Evolutionary conservation across 2,113 vertebrate species (phyloP), one percentile per base, ranked within the genome.

Genomic region (Natator depressus): DNA sequence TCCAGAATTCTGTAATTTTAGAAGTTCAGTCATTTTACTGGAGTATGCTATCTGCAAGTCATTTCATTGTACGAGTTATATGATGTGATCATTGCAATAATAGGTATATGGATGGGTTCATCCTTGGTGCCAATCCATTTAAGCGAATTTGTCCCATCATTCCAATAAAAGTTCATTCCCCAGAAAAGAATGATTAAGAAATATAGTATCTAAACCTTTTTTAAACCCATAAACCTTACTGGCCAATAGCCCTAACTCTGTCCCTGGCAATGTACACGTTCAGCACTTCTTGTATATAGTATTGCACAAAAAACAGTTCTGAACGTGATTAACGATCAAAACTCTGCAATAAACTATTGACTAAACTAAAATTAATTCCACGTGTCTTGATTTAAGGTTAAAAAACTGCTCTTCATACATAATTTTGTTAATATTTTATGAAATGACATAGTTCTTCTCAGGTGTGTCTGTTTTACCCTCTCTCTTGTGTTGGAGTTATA

Each of bases 391-490:
- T 35, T 62, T 88, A 89, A 1, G 27, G 38, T 95, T 10, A 82
- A 87, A 62, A 89, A 88, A 42, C 2, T 85, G 3, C 14, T 92
- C 29, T 87, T 96, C 93, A 46, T 1, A 11, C 80, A 22, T 62
- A 69, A 84, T 89, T 93, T 90, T 84, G 65, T 76, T 90, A 62
- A 35, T 62, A 46, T 22, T 4, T 90, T 84, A 31, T 22, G 51
- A 96, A 93, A 75, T 75, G 1, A 59, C 87, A 88, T 79, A 87
- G 24, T 59, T 90, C 24, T 96, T 81, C 78, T 47, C 10, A 88
- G 88, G 85, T 91, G 87, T 91, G 24, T 82, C 59, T 75, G 8
- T 10, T 85, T 87, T 55, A 76, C 50, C 16, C 8, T 96, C 31
- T 83, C 84, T 16, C 47, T 59, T 65, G 62, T 24, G 22, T 96